Evolutionary conservation across 1,140 invertebrate species (phyloP).

Genomic region (Papilio aristodemus): DNA sequence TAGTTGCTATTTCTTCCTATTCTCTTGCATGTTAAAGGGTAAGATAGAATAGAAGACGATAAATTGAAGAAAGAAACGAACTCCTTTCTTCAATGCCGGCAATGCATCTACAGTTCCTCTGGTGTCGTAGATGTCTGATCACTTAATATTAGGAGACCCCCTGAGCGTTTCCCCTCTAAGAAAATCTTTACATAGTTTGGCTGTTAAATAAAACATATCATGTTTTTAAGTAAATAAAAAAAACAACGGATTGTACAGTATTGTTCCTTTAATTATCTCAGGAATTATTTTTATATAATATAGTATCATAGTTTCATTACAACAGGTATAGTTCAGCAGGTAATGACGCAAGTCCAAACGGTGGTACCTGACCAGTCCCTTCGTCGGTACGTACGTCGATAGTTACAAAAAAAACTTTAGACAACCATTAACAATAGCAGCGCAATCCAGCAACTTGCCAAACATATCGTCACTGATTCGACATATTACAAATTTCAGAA

Average conservation of each 20-base stretch:
- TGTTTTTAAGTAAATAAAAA: conserved; percentile 51
- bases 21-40: no score
- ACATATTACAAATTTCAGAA: background rate
- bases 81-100: no score
- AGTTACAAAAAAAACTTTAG: conserved; percentile 38
- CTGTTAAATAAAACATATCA: background rate
- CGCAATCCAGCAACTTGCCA: conserved; percentile 37
- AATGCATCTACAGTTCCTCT: no score
- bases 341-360: conserved; percentile 65
- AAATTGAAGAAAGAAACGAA: no score
- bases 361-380: conserved; percentile 47
- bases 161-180: no score
- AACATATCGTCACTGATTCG: conserved; percentile 32
- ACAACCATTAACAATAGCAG: conserved; percentile 30
- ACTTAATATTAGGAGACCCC: no score
- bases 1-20: no score
- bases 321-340: conserved; percentile 69
- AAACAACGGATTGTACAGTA: conserved; percentile 58
- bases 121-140: no score
- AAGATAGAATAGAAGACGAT: no score
- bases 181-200: no score
- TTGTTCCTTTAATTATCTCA: conserved; percentile 75
- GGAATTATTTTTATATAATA: conserved; percentile 74
- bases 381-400: conserved; percentile 32
- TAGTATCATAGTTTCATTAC: conserved; percentile 73